Conservation (phyloP, 1,140 invertebrate genomes). For the Portunus trituberculatus region DNA sequence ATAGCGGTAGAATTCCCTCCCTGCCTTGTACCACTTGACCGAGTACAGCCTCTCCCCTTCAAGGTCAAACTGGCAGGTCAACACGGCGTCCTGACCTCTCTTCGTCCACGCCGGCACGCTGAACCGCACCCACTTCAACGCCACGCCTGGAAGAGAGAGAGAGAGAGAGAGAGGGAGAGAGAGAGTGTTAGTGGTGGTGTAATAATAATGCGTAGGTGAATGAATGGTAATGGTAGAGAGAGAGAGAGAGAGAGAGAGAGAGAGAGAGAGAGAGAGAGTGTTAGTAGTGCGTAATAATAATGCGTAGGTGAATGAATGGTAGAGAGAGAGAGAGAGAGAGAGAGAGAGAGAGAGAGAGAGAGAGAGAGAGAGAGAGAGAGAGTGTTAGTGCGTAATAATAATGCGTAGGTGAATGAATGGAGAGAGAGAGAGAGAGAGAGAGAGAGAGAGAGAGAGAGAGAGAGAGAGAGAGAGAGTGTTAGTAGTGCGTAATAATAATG, state of each 20-base stretch:
- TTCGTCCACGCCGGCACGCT: conserved; percentile 72
- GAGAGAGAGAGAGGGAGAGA: neutral
- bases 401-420: neutral
- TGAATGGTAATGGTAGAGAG: no score
- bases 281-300: neutral
- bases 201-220: neutral
- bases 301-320: neutral
- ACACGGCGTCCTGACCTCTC: conserved; percentile 77
- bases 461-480: no score
- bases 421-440: no score
- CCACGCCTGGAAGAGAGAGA: conserved; percentile 14
- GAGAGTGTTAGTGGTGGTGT: neutral
- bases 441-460: neutral
- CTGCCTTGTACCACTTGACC: conserved; percentile 81
- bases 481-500: neutral
- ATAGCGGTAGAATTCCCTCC: conserved; percentile 86
- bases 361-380: no score
- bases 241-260: no score
- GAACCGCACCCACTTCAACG: conserved; percentile 76
- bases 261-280: no score
- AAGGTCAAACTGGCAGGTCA: conserved; percentile 80
- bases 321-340: no score
- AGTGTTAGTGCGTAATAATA: neutral
- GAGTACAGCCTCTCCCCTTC: conserved; percentile 80
- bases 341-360: no score